Conservation (phyloP, 2,888 invertebrate species). For the Tachina fera region DNA sequence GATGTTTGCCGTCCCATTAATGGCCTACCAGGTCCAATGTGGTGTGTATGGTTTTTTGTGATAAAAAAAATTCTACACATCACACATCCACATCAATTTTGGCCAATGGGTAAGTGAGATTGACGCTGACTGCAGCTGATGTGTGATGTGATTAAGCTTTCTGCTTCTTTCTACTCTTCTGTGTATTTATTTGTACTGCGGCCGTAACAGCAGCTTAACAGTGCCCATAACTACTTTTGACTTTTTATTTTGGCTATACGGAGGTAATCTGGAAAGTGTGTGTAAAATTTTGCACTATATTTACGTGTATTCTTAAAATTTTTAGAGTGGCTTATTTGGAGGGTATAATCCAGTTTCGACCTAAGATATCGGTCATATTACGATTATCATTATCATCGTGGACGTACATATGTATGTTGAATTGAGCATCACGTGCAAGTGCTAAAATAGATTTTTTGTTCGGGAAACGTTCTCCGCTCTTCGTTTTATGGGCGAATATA, state of each 20-base stretch:
- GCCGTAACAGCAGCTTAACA: constrained; percentile 26
- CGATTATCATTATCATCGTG: no score
- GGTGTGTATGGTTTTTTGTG: neutral
- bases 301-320: no score
- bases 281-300: no score
- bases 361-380: no score
- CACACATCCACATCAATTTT: constrained; percentile 56
- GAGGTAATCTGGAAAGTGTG: constrained; percentile 7
- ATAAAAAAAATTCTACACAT: constrained; percentile 19
- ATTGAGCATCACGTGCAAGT: no score
- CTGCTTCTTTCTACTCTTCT: constrained; percentile 17
- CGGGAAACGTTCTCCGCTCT: no score
- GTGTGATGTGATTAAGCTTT: constrained; percentile 78
- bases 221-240: neutral
- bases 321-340: no score
- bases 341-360: no score
- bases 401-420: no score
- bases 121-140: constrained; percentile 74
- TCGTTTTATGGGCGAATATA: no score
- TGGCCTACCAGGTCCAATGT: constrained; percentile 61
- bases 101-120: constrained; percentile 79
- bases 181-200: neutral
- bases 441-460: no score
- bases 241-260: neutral
- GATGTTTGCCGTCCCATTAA: constrained; percentile 73